A percentile compares a stretch with the other conserved stretches of the same genome.
These are phyloP conservation scores for Candoia aspera DNA, from an alignment of 2,113 vertebrate genomes.

Conservation along the genomic window DNA sequence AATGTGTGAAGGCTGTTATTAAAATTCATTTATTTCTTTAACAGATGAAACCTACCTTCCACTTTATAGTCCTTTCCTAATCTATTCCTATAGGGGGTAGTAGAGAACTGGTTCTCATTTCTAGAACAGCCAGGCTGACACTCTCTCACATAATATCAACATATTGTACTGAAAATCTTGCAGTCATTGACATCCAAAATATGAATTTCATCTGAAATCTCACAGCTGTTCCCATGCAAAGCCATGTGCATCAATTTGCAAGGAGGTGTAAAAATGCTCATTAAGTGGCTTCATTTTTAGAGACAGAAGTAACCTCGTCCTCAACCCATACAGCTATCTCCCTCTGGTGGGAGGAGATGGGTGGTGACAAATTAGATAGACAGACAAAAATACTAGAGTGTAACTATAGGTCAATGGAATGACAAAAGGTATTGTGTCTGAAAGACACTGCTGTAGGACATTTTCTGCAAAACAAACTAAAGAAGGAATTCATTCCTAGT, in stretches of 20 bases:
- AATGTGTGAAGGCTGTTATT: not conserved
- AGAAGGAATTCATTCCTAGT: not conserved
- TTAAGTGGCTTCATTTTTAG: not conserved
- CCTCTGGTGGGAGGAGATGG: no score
- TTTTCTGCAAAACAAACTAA: not conserved
- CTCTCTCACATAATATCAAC: not conserved
- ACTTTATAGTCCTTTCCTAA: not conserved
- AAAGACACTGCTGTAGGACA: not conserved
- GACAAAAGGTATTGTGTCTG: not conserved
- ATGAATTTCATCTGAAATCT: not conserved
- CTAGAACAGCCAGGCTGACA: no score
- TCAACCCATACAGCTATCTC: not conserved
- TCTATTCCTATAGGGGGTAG: not conserved
- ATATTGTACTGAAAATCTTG: not conserved
- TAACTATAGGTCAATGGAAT: not conserved
- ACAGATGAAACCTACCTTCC: not conserved
- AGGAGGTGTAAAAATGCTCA: not conserved
- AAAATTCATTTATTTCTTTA: not conserved
- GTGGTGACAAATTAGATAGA: no score
- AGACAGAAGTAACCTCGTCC: not conserved
- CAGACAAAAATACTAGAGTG: no score
- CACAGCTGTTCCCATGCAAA: not conserved
- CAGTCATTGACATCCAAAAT: not conserved
- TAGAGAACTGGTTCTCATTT: not conserved
- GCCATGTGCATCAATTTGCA: not conserved